Conservation (phyloP, 2,888 invertebrate species). For the Scaeva pyrastri region DNA sequence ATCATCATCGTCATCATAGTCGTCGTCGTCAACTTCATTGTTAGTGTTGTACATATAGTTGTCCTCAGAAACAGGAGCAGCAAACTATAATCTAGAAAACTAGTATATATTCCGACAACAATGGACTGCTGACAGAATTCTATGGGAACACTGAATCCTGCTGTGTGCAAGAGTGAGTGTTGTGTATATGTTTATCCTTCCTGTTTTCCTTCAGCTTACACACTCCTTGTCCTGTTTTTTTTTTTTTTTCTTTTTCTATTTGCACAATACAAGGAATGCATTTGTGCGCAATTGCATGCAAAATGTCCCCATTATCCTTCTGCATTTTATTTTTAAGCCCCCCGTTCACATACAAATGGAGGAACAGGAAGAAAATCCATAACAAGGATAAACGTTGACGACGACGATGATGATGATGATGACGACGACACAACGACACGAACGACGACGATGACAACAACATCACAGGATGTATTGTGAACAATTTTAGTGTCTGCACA, state of each 20-base stretch:
- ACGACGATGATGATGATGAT: background rate
- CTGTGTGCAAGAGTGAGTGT: conserved; percentile 40
- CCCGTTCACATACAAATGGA: conserved; percentile 20
- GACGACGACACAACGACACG: background rate
- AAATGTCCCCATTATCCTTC: conserved; percentile 69
- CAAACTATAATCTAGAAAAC: conserved; percentile 65
- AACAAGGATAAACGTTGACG: conserved; percentile 46
- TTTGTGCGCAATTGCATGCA: conserved; percentile 75
- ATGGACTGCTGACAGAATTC: conserved; percentile 54
- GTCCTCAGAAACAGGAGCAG: conserved; percentile 53
- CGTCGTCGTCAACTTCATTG: background rate
- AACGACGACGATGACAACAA: background rate
- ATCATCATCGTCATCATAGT: conserved; percentile 1
- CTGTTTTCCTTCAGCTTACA: conserved; percentile 35
- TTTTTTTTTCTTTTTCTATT: background rate
- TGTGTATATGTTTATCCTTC: conserved; percentile 52
- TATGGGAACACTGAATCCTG: conserved; percentile 36
- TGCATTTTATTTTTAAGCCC: conserved; percentile 65
- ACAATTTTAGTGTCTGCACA: conserved; percentile 19
- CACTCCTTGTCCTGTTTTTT: background rate
- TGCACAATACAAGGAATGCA: conserved; percentile 52
- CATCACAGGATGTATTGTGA: conserved; percentile 25
- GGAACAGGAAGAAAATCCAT: conserved; percentile 56
- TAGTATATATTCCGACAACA: conserved; percentile 55
- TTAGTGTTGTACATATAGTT: conserved; percentile 7